Conservation (phyloP, 1,140 invertebrate species). For the Melipona quadrifasciata region DNA sequence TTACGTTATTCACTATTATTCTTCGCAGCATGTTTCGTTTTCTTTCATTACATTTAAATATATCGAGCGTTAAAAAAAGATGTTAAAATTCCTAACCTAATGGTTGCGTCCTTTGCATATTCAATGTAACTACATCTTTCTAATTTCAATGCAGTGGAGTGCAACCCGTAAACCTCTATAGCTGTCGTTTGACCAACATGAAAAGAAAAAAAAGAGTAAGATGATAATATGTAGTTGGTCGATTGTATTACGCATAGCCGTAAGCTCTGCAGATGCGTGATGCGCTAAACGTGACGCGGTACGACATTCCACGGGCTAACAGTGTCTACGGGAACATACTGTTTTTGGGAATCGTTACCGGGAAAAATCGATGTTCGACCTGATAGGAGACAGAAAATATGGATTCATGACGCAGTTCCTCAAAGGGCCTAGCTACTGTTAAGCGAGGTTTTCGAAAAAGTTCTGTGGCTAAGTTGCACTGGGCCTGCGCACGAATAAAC, state of each 20-base stretch:
- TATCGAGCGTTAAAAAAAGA: neutral
- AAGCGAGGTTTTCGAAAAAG: constrained; percentile 52
- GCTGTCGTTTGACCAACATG: neutral
- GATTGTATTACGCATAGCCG: constrained; percentile 65
- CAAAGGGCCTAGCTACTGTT: constrained; percentile 23
- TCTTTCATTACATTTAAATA: neutral
- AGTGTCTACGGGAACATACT: constrained; percentile 7
- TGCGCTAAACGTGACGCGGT: constrained; percentile 62
- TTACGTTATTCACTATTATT: neutral
- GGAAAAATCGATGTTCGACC: constrained; percentile 36
- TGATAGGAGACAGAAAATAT: constrained; percentile 40
- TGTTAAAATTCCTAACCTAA: constrained; percentile 5
- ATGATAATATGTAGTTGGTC: constrained; percentile 47
- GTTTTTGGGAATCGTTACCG: constrained; percentile 30
- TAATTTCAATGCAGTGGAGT: neutral
- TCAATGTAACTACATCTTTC: neutral
- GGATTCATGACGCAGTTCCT: constrained; percentile 40
- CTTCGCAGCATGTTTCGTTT: neutral
- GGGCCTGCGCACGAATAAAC: constrained; percentile 72
- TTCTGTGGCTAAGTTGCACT: constrained; percentile 46
- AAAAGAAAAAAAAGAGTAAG: constrained; percentile 21
- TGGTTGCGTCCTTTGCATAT: neutral
- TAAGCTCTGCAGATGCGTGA: constrained; percentile 62
- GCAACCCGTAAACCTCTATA: neutral
- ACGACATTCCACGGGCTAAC: constrained; percentile 17